Evolutionary conservation across 1,140 invertebrate species (phyloP).

Genomic region (Maniola jurtina): DNA sequence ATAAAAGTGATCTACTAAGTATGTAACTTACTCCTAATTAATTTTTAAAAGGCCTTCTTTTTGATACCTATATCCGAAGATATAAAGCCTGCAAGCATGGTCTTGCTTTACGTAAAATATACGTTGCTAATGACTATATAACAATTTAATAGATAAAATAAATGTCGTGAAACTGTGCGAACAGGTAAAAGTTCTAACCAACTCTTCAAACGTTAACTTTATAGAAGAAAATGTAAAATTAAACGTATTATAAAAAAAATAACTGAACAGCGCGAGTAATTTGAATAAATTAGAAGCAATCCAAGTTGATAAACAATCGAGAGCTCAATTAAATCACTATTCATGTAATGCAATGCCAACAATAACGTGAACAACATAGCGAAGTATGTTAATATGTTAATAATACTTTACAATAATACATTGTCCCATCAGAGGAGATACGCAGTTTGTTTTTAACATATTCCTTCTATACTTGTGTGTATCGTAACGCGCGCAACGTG

Average conservation of each 20-base stretch:
- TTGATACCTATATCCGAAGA: too few species aligned
- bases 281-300: constrained; percentile 35
- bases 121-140: too few species aligned
- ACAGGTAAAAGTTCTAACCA: too few species aligned
- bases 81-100: too few species aligned
- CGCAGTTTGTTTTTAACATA: constrained; percentile 37
- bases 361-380: constrained; percentile 40
- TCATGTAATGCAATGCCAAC: constrained; percentile 43
- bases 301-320: constrained; percentile 30
- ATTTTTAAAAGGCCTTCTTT: too few species aligned
- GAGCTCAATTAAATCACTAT: constrained; percentile 37
- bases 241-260: background rate
- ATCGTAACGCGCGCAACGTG: constrained; percentile 51
- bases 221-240: too few species aligned
- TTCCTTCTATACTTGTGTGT: constrained; percentile 29
- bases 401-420: constrained; percentile 37
- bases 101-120: too few species aligned
- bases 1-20: too few species aligned
- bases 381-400: constrained; percentile 45
- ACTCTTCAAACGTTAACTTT: too few species aligned
- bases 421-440: constrained; percentile 33
- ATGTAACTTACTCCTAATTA: too few species aligned
- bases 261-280: constrained; percentile 9
- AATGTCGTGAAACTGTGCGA: too few species aligned
- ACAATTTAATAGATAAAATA: too few species aligned